These are phyloP conservation scores for Zaprionus africanus DNA, from an alignment of 1,140 invertebrate genomes.

Conservation along the genomic window DNA sequence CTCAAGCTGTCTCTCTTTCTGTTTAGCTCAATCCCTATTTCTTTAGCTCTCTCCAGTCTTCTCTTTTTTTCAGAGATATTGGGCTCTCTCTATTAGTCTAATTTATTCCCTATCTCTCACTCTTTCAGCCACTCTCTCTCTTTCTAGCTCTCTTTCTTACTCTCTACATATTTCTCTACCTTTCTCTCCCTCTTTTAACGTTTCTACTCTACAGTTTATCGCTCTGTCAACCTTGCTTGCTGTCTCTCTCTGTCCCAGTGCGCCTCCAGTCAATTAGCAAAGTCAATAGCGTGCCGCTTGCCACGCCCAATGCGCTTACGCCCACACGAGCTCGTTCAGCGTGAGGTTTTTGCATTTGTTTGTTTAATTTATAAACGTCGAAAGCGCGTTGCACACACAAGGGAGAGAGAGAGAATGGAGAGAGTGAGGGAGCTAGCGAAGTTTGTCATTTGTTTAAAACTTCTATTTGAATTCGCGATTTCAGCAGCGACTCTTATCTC, in stretches of 20 bases:
- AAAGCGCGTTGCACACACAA: constrained; percentile 44
- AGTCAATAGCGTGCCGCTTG: constrained; percentile 66
- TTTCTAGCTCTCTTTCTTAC: neutral
- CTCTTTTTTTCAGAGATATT: too few species aligned
- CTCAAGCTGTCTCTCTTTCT: neutral
- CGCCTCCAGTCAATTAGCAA: constrained; percentile 71
- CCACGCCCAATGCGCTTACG: constrained; percentile 24
- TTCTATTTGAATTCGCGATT: constrained; percentile 42
- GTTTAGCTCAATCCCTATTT: neutral
- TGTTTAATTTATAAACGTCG: constrained; percentile 76
- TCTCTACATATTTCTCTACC: neutral
- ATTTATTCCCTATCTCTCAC: too few species aligned
- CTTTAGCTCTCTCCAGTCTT: too few species aligned
- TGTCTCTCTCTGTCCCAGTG: constrained; percentile 15
- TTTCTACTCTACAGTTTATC: constrained; percentile 15
- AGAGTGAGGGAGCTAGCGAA: constrained; percentile 7
- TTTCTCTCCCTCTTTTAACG: neutral
- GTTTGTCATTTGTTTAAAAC: constrained; percentile 41
- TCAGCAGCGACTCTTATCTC: neutral
- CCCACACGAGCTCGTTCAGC: constrained; percentile 1
- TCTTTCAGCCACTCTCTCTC: neutral
- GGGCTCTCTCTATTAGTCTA: neutral
- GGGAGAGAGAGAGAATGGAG: neutral
- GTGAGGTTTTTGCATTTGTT: constrained; percentile 62
- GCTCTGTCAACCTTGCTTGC: neutral